A percentile compares a stretch with the other conserved stretches of the same genome.
phyloP scores from a whole-genome alignment of 2,113 vertebrate genomes.

The Phocoena sinus region DNA sequence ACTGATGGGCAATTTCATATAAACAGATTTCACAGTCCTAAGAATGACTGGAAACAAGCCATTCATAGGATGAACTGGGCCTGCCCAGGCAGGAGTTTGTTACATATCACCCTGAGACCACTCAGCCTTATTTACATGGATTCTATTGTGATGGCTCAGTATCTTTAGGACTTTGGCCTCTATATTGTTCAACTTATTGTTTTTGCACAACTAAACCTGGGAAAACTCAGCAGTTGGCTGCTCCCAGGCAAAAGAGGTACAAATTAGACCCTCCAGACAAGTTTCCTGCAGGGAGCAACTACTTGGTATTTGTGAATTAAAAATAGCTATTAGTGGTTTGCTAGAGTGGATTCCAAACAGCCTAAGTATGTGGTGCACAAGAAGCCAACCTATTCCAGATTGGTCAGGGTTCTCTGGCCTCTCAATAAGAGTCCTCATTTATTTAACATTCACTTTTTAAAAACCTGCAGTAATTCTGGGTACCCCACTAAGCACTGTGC shows the following conservation, averaged over 20 bases:
- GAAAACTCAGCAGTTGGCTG: neutral
- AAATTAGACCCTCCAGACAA: neutral
- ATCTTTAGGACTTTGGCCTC: neutral
- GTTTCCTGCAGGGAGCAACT: neutral
- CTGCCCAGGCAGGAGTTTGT: neutral
- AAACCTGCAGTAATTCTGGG: neutral
- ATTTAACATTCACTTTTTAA: neutral
- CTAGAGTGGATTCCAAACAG: neutral
- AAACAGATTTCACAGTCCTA: neutral
- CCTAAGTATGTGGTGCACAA: neutral
- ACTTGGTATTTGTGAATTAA: neutral
- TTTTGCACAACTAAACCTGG: neutral
- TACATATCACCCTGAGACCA: neutral
- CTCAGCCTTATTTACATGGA: neutral
- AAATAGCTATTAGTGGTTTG: neutral
- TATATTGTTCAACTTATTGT: neutral
- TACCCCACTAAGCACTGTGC: neutral
- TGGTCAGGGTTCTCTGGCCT: neutral
- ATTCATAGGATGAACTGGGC: neutral
- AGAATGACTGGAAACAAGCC: neutral
- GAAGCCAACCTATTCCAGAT: neutral
- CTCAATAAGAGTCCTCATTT: neutral
- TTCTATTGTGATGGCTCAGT: neutral
- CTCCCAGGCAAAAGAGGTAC: neutral
- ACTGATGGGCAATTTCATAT: neutral